Percentiles rank a stretch among this genome's conserved stretches.
Evolutionary conservation across 1,140 invertebrate genomes (phyloP).

Genomic region (Mycetomoellerius zeteki): DNA sequence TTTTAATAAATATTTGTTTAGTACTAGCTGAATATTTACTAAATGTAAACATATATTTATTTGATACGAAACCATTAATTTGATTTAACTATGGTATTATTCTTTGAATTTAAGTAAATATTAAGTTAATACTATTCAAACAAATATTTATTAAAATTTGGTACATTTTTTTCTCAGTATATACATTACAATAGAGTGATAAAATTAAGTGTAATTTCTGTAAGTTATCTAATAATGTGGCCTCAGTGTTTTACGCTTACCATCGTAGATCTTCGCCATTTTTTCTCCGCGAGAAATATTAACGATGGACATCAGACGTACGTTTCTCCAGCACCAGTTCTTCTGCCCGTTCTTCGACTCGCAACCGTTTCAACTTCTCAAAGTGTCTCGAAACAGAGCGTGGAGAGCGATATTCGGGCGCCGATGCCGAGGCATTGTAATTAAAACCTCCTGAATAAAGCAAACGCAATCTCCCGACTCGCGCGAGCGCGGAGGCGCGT

Average conservation of each 20-base stretch:
- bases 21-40: too few species aligned
- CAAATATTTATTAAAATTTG: too few species aligned
- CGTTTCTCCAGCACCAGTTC: background rate
- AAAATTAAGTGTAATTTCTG: constrained; percentile 39
- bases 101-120: too few species aligned
- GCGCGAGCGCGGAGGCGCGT: constrained; percentile 64
- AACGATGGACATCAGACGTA: constrained; percentile 23
- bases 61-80: too few species aligned
- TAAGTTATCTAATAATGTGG: background rate
- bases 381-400: constrained; percentile 49
- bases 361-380: background rate
- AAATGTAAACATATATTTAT: too few species aligned
- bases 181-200: background rate
- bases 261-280: background rate
- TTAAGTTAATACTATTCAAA: too few species aligned
- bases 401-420: constrained; percentile 63
- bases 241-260: background rate
- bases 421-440: constrained; percentile 76
- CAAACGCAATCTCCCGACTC: constrained; percentile 82
- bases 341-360: background rate
- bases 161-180: too few species aligned
- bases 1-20: too few species aligned
- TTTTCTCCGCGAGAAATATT: background rate
- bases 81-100: too few species aligned
- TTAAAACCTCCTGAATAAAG: constrained; percentile 85